Percentiles rank a stretch among this genome's conserved stretches.
Evolutionary conservation across 2,888 invertebrate species (phyloP).

Genomic region (Diarsia rubi): DNA sequence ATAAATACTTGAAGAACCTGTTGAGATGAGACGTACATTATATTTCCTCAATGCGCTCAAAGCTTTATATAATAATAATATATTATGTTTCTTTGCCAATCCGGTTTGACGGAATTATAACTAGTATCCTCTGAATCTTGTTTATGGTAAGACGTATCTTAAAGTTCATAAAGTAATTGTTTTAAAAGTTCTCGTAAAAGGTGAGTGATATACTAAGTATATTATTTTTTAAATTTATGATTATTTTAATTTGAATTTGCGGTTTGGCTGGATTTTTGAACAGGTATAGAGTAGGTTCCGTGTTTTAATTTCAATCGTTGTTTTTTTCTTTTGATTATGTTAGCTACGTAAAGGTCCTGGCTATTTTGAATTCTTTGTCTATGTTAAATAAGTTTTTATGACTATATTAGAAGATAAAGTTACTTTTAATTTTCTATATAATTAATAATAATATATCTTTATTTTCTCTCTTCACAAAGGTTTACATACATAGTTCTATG

Average conservation of each 20-base stretch:
- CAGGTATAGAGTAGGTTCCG: not conserved
- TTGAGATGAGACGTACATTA: not conserved
- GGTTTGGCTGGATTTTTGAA: not conserved
- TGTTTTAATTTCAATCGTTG: not conserved
- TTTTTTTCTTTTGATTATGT: not conserved
- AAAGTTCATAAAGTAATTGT: not conserved
- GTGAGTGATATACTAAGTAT: conserved; percentile 35
- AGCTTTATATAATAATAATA: conserved; percentile 1
- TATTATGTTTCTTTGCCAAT: not conserved
- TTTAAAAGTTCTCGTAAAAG: not conserved
- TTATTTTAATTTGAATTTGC: no score
- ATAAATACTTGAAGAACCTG: conserved; percentile 14
- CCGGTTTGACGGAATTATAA: conserved; percentile 21
- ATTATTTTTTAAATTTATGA: not conserved
- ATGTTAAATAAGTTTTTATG: no score
- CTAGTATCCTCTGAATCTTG: not conserved
- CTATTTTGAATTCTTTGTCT: not conserved
- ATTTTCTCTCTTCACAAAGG: no score
- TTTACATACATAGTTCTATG: no score
- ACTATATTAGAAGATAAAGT: no score
- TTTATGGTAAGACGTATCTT: not conserved
- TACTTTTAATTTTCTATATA: no score
- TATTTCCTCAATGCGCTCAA: conserved; percentile 7
- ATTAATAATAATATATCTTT: no score
- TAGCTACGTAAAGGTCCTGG: not conserved